These are phyloP conservation scores for Albula goreensis DNA, from an alignment of 2,113 vertebrate species.

Conservation along the genomic window DNA sequence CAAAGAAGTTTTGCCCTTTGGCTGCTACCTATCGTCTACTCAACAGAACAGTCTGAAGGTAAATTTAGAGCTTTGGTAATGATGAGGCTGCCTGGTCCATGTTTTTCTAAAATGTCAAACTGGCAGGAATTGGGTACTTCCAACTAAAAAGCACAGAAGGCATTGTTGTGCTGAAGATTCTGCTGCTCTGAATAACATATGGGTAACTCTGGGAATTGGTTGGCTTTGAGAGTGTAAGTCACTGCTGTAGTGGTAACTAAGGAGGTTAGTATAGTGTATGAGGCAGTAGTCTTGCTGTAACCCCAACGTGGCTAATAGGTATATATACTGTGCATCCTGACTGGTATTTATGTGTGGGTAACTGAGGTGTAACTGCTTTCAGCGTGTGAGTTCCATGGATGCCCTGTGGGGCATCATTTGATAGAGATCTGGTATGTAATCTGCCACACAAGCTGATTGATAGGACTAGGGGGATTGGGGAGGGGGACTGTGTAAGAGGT, in stretches of 20 bases:
- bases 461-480: slow-evolving; percentile 27
- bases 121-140: neutral
- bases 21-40: neutral
- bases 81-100: neutral
- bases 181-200: neutral
- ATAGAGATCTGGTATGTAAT: slow-evolving; percentile 60
- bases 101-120: neutral
- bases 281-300: too few relatives aligned
- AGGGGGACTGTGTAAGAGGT: slow-evolving; percentile 38
- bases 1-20: neutral
- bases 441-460: slow-evolving; percentile 50
- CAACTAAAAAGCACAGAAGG: neutral
- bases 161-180: neutral
- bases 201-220: neutral
- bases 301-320: too few relatives aligned
- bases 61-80: neutral
- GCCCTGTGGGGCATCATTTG: slow-evolving; percentile 63
- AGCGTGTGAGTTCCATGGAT: slow-evolving; percentile 46
- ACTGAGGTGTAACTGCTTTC: slow-evolving; percentile 51
- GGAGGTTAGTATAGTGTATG: too few relatives aligned
- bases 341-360: neutral
- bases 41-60: neutral
- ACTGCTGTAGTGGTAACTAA: too few relatives aligned
- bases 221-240: slow-evolving; percentile 37
- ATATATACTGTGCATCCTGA: too few relatives aligned